A percentile compares a stretch with the other conserved stretches of the same genome.
Conservation (phyloP, 2,113 vertebrate species). For the Brevimyrus niger region DNA sequence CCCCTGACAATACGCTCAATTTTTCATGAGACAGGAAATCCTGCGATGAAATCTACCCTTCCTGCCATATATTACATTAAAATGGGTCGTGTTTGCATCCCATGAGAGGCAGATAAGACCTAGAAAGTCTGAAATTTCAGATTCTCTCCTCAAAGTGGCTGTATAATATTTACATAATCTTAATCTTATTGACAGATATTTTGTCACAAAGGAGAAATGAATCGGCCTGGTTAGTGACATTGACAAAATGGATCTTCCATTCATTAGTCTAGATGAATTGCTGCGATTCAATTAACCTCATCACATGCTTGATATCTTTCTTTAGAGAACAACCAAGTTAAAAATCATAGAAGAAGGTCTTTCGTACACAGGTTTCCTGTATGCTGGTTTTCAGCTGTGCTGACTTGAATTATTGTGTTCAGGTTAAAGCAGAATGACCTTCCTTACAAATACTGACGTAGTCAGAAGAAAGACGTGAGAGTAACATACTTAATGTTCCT, state of each 20-base stretch:
- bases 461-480: background rate
- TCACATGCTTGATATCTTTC: background rate
- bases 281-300: background rate
- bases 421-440: background rate
- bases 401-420: background rate
- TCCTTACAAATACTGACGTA: background rate
- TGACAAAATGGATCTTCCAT: background rate
- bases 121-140: background rate
- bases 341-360: background rate
- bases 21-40: background rate
- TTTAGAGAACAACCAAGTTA: background rate
- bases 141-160: background rate
- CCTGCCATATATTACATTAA: background rate
- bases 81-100: background rate
- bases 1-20: background rate
- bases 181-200: background rate
- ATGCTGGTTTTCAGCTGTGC: background rate
- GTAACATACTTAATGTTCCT: background rate
- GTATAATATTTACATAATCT: background rate
- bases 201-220: background rate
- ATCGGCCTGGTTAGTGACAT: too few relatives aligned
- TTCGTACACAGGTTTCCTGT: background rate
- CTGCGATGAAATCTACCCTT: background rate
- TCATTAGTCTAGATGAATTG: background rate
- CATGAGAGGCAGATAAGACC: background rate